Evolutionary conservation across 2,797 vertebrate genomes (phyloP).

Genomic region (Pseudomugil tenellus): DNA sequence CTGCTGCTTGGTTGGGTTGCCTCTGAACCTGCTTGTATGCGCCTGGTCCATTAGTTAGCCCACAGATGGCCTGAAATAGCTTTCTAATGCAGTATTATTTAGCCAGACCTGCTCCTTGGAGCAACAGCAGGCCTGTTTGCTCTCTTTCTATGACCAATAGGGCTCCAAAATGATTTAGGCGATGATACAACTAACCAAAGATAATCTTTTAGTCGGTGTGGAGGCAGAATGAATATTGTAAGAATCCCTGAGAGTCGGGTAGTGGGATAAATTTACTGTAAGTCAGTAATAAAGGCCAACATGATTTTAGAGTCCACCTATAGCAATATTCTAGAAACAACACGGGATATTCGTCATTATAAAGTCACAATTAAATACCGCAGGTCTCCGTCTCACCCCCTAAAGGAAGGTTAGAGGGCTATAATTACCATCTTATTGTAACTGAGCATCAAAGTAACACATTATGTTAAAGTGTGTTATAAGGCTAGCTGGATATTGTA

Average conservation of each 20-base stretch:
- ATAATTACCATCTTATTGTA: conserved; percentile 61
- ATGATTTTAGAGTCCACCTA: conserved; percentile 26
- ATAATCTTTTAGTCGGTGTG: not conserved
- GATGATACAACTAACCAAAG: conserved; percentile 7
- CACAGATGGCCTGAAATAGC: conserved; percentile 76
- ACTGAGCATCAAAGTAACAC: conserved; percentile 47
- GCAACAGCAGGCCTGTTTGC: conserved; percentile 56
- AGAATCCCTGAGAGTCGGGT: conserved; percentile 5
- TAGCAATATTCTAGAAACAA: conserved; percentile 36
- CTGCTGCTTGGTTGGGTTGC: conserved; percentile 59
- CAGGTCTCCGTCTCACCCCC: conserved; percentile 35
- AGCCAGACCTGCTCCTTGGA: conserved; percentile 61
- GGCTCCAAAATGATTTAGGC: conserved; percentile 29
- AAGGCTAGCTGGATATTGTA: conserved; percentile 45
- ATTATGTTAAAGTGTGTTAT: conserved; percentile 50
- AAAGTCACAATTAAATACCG: conserved; percentile 57
- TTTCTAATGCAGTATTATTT: conserved; percentile 70
- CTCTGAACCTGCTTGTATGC: conserved; percentile 69
- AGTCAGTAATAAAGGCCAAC: conserved; percentile 31
- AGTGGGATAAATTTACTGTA: conserved; percentile 12
- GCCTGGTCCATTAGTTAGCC: conserved; percentile 71
- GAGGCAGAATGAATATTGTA: not conserved
- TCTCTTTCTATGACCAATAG: conserved; percentile 34
- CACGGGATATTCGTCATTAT: conserved; percentile 46
- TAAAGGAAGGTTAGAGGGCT: conserved; percentile 54